Evolutionary conservation across 2,113 vertebrate species (phyloP).

Genomic region (Oplegnathus fasciatus): DNA sequence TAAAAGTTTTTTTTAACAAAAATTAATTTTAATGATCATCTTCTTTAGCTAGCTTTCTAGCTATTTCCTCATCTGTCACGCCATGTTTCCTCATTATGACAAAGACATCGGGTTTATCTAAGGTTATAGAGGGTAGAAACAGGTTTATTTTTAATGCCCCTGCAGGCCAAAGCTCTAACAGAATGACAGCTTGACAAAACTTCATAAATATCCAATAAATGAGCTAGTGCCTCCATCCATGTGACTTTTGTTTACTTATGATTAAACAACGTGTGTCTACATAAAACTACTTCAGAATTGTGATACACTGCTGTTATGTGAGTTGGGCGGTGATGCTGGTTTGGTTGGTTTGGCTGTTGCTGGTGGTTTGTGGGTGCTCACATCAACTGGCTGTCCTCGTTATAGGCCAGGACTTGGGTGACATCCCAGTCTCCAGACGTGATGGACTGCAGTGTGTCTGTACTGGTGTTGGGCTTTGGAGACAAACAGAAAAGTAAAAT

Average conservation of each 20-base stretch:
- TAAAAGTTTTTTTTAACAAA: no score
- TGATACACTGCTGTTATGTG: background rate
- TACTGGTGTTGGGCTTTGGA: slow-evolving; percentile 92
- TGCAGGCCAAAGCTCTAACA: background rate
- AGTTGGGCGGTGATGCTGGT: background rate
- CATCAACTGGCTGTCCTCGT: slow-evolving; percentile 93
- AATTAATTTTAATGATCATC: no score
- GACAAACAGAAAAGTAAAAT: background rate
- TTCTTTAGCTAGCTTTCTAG: no score
- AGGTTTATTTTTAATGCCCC: no score
- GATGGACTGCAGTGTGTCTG: slow-evolving; percentile 92
- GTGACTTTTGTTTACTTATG: background rate
- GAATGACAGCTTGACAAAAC: background rate
- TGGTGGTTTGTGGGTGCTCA: slow-evolving; percentile 78
- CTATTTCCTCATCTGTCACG: background rate
- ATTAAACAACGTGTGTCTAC: background rate
- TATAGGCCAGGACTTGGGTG: slow-evolving; percentile 92
- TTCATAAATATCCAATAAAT: background rate
- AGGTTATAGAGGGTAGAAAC: background rate
- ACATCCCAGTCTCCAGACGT: slow-evolving; percentile 98
- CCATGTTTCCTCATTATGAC: background rate
- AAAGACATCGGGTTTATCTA: background rate
- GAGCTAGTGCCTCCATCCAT: background rate
- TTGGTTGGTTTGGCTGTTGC: background rate
- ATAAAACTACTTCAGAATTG: background rate